Base-by-base conservation (phyloP, 2,888 invertebrate genomes). In the Heteropelma amictum region DNA sequence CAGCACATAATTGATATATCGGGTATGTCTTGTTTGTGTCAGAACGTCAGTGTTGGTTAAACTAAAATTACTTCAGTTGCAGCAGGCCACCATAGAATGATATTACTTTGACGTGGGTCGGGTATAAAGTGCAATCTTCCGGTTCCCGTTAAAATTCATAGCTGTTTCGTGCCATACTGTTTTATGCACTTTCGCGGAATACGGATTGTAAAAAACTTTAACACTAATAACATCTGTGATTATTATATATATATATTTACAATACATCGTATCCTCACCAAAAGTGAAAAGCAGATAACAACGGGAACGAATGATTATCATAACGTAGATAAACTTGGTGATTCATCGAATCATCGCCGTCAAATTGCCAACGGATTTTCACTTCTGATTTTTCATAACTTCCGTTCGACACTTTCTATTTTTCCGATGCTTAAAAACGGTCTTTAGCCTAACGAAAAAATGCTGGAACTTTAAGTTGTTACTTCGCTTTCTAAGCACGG, bases 51-150 rank as follows among this genome's bases (percentile, higher is more conserved):
- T 49, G 17, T 30, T 14, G 17, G 56, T n/a, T 49, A 30, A 51
- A 54, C 56, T 30, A 38, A 63, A 30, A 26, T 30, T 26, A 54
- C 23, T 61, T n/a, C 23, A 23, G 21, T 10, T 33, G 60, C 42
- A 28, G 45, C 60, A 26, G 28, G 54, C 60, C 60, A 67, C 67
- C 54, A 53, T 60, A 47, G 51, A 63, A 75, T 42, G 35, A 49
- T n/a, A 35, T 49, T 14, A 49, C 68, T 67, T 53, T 7, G 21
- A 68, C 75, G 75, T 75, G 75, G 75, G 75, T 68, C 67, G 75
- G 23, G 35, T 45, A 61, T 40, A 51, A 75, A 75, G 63, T 75
- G 71, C 67, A 75, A 19, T 75, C 75, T 71, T 75, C 75, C 75
- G 75, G 75, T 75, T 58, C 67, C 56, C 67, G 56, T 75, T 68